Percentiles rank a stretch among this genome's conserved stretches.
Evolutionary conservation across 2,888 invertebrate species (phyloP).

Genomic region (Cryptophagus acutangulus): DNA sequence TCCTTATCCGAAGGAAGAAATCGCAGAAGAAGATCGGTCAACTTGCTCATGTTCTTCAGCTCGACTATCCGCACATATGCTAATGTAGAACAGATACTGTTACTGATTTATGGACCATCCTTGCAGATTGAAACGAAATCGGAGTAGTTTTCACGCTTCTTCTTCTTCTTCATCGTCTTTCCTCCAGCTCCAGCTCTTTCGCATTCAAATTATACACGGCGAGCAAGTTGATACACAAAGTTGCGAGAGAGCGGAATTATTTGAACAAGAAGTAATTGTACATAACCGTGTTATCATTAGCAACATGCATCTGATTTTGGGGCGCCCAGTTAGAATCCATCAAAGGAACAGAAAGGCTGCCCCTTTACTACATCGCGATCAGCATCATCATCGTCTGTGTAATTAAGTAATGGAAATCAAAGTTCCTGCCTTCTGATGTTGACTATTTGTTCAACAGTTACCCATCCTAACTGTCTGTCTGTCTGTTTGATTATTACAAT

Average conservation of each 20-base stretch:
- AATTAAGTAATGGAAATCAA: constrained; percentile 50
- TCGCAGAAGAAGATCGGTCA: constrained; percentile 26
- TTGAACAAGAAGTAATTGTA: constrained; percentile 46
- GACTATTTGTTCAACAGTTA: constrained; percentile 45
- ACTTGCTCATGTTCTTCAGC: constrained; percentile 26
- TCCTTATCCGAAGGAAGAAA: constrained; percentile 20
- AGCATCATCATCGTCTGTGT: constrained; percentile 41
- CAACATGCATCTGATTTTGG: constrained; percentile 42
- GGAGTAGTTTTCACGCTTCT: background rate
- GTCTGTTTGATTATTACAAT: no score
- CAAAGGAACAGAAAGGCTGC: constrained; percentile 39
- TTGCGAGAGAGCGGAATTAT: constrained; percentile 24
- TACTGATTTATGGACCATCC: constrained; percentile 27
- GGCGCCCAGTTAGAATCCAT: constrained; percentile 32
- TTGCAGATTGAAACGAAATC: constrained; percentile 15
- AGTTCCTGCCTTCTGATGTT: constrained; percentile 45
- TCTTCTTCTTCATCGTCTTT: no score
- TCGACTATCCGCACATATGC: constrained; percentile 28
- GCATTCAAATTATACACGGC: no score
- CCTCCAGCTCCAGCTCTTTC: no score
- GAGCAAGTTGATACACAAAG: no score
- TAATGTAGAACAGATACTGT: constrained; percentile 32
- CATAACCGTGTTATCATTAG: constrained; percentile 50
- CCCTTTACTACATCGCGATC: constrained; percentile 36
- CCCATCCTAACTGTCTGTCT: constrained; percentile 11